Evolutionary conservation across 2,888 invertebrate species (phyloP).

Genomic region (Eilema caniola): DNA sequence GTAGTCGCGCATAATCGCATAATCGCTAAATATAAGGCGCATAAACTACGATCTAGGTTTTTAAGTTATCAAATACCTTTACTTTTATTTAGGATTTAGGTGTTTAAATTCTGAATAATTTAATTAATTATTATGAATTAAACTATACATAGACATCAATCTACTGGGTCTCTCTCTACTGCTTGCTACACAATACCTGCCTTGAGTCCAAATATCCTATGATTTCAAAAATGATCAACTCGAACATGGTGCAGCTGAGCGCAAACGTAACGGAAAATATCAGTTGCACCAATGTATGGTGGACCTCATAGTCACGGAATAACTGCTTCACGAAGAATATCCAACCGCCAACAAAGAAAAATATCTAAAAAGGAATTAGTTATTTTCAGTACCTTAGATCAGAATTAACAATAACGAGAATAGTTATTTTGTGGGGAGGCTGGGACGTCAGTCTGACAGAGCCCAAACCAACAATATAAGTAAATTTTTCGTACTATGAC

Average conservation of each 20-base stretch:
- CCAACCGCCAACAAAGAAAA: constrained; percentile 99
- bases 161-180: too few relatives aligned
- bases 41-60: too few relatives aligned
- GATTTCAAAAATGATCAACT: constrained; percentile 99
- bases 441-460: not conserved
- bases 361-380: constrained; percentile 87
- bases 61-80: too few relatives aligned
- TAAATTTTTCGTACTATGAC: not conserved
- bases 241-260: constrained; percentile 99
- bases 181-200: constrained; percentile 76
- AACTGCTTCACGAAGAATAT: constrained; percentile 99
- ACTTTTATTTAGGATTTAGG: too few relatives aligned
- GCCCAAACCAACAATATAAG: too few relatives aligned
- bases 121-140: too few relatives aligned
- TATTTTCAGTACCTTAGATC: not conserved
- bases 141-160: too few relatives aligned
- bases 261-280: constrained; percentile 99
- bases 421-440: too few relatives aligned
- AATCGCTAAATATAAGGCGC: too few relatives aligned
- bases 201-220: constrained; percentile 96
- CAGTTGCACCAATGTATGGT: constrained; percentile 96
- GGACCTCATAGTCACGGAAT: constrained; percentile 99
- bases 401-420: not conserved
- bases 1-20: too few relatives aligned
- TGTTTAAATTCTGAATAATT: too few relatives aligned